Percentiles rank a stretch among this genome's conserved stretches.
Conservation (phyloP, 2,797 vertebrate genomes). For the Prunella strophiata region DNA sequence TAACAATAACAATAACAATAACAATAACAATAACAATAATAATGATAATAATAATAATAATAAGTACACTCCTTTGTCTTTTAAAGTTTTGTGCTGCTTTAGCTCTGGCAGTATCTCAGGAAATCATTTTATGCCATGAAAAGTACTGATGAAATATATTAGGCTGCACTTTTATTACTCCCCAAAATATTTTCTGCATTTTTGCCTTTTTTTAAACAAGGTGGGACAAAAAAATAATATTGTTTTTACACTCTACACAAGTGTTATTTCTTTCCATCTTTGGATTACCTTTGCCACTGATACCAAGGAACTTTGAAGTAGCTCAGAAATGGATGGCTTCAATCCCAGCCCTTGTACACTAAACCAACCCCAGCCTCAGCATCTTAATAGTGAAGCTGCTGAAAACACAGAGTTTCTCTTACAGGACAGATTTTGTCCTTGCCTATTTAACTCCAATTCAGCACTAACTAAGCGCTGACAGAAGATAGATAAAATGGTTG, state of each 20-base stretch:
- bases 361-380: neutral
- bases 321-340: neutral
- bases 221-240: neutral
- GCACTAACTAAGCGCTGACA: neutral
- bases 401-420: neutral
- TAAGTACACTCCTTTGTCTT: neutral
- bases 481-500: neutral
- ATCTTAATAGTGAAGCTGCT: neutral
- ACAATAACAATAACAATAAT: too few species aligned
- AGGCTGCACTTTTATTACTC: rapidly evolving
- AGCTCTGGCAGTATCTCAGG: neutral
- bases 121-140: neutral
- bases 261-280: neutral
- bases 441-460: neutral
- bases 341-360: neutral
- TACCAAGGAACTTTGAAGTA: neutral
- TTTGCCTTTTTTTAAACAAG: neutral
- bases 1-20: too few species aligned
- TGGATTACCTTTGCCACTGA: neutral
- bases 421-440: neutral
- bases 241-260: neutral
- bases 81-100: neutral
- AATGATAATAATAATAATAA: neutral
- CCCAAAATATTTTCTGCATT: neutral
- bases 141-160: neutral